Evolutionary conservation across 2,113 vertebrate genomes (phyloP), one percentile per base, ranked within the genome.

Genomic region (Phrynosoma platyrhinos): DNA sequence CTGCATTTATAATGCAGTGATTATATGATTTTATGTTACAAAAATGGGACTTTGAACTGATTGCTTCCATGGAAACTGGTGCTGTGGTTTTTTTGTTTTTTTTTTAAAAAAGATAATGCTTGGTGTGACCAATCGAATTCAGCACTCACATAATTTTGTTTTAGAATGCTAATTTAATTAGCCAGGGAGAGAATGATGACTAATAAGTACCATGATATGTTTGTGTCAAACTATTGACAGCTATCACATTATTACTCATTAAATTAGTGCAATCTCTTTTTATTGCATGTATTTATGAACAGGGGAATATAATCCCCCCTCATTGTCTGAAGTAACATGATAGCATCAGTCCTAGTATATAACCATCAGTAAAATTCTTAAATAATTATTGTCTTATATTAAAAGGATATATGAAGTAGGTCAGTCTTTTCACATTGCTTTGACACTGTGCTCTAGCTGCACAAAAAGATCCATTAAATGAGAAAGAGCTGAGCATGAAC

Each of bases 241-340:
- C 36, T 23, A 68, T 86, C 82, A 71, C 47, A 16, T 36, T 58
- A 9, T 84, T 74, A 62, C 16, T 27, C 68, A 80, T 36, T 53
- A 64, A 47, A 58, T 36, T 66, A 74, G 52, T 62, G 52, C 36
- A 62, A 52, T 80, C 25, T 20, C 4, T 79, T 89, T 92, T 88
- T 91, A 79, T 53, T 93, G 75, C 25, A 0, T 85, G 3, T 84
- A 25, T 85, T 89, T 69, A 69, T 87, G 66, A 76, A 80, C 13
- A 53, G 27, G 52, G 20, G 13, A 36, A 77, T 53, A 72, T 81
- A 53, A 40, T 52, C 47, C 53, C 52, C 36, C 27, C 68, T 23
- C 20, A 25, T 84, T 30, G 9, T 66, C 62, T 68, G 62, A 27
- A 23, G 30, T 79, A 68, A 66, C 40, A 86, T 66, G 32, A 62